Percentiles rank a stretch among this genome's conserved stretches.
Evolutionary conservation across 2,113 vertebrate genomes (phyloP).

Genomic region (Condylura cristata): DNA sequence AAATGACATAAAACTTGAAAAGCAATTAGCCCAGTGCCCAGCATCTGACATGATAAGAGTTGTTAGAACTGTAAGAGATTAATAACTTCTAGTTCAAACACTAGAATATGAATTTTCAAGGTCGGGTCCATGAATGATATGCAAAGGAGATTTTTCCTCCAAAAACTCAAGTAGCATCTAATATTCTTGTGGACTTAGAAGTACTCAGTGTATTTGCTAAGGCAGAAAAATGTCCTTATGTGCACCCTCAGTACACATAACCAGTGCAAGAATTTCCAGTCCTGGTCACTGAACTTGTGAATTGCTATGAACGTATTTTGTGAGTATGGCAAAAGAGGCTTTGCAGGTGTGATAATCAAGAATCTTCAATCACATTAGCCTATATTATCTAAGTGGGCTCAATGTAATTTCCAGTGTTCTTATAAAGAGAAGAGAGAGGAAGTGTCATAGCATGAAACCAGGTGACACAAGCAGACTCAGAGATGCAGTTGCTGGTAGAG

Average conservation of each 20-base stretch:
- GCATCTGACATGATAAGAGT: neutral
- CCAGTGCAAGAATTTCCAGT: neutral
- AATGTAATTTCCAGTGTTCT: neutral
- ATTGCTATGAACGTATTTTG: neutral
- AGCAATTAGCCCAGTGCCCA: neutral
- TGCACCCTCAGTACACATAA: no score
- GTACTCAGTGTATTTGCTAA: neutral
- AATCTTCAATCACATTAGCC: neutral
- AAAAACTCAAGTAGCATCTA: neutral
- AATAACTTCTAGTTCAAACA: neutral
- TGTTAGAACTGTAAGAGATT: neutral
- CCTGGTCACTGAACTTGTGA: neutral
- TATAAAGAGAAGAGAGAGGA: neutral
- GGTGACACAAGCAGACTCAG: neutral
- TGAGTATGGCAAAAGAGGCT: slow-evolving; percentile 1
- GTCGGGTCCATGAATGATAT: neutral
- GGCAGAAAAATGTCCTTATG: no score
- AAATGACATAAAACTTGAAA: neutral
- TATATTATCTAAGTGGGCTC: neutral
- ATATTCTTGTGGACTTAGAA: neutral
- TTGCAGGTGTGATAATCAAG: slow-evolving; percentile 19
- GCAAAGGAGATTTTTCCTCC: neutral
- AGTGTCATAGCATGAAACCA: neutral
- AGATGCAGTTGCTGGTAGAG: neutral
- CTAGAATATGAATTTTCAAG: neutral